Conservation (phyloP, 2,113 vertebrate species). For the Podarcis muralis region DNA sequence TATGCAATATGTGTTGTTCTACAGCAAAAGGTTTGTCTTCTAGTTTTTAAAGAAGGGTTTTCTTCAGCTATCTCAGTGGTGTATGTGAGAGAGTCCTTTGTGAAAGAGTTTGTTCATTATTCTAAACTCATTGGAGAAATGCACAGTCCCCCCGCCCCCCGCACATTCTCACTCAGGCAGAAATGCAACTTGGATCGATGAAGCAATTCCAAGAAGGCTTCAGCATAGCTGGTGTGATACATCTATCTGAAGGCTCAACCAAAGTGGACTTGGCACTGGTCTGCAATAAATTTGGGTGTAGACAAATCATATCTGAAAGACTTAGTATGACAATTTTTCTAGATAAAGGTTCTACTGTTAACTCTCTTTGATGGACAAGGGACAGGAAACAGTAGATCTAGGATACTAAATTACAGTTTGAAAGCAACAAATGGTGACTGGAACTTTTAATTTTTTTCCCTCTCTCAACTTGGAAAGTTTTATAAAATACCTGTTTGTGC, state of each 20-base stretch:
- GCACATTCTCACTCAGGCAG: neutral
- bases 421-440: neutral
- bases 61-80: neutral
- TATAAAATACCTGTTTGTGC: neutral
- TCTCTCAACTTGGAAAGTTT: neutral
- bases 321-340: neutral
- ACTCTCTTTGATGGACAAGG: neutral
- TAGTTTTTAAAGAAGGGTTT: neutral
- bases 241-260: neutral
- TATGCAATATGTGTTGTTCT: too few species aligned
- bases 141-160: neutral
- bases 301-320: neutral
- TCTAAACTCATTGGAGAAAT: neutral
- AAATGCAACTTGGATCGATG: neutral
- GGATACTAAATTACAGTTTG: neutral
- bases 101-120: neutral
- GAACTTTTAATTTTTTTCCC: neutral
- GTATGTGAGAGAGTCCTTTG: neutral
- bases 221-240: neutral
- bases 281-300: neutral
- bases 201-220: neutral
- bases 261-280: neutral
- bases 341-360: too few species aligned
- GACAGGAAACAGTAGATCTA: neutral
- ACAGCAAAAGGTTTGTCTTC: neutral